Base-by-base conservation (phyloP, 2,888 invertebrate species). In the Calameuta filiformis region DNA sequence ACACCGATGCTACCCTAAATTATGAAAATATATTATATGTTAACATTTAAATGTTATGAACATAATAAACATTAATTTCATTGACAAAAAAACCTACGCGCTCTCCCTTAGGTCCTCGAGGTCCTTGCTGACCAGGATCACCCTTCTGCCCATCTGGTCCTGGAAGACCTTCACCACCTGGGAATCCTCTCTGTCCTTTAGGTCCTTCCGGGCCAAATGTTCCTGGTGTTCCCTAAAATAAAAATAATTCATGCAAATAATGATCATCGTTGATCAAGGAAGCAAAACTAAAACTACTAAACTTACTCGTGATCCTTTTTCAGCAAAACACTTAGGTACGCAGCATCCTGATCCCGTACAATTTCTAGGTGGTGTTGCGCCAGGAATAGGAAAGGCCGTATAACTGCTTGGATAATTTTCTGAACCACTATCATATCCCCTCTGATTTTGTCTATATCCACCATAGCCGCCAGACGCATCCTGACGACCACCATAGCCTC, bases 131-230 rank as follows among this genome's bases (percentile, higher is more conserved):
- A 31, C 98, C 98, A 71, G 95, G 93, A 87, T 97, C 97, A 80
- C 98, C 98, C 92, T 97, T 98, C 83, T 95, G 95, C 73, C 98
- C 98, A 92, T 97, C 98, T 1, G 97, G 94, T 23, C 98, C 98
- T 83, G 95, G 93, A n/a, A 96, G 94, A 71, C 98, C 98, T 92
- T 97, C 97, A 34, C 94, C 93, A 35, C 98, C 98, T 35, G 96
- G 95, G 89, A 96, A 97, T 73, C 98, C 98, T 69, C 94, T 94
- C 82, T 94, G 93, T 80, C 98, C 97, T 90, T 94, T 94, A 0
- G 94, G 94, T 12, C 98, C 98, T 76, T 94, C 92, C 6, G 93
- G 92, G 69, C 98, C 98, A 68, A 95, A 92, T 34, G 93, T 84
- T 31, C 98, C 97, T 3, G 96, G 96, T 75, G 94, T 92, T 77